Conservation (phyloP, 2,888 invertebrate species). For the Lomographa bimaculata region DNA sequence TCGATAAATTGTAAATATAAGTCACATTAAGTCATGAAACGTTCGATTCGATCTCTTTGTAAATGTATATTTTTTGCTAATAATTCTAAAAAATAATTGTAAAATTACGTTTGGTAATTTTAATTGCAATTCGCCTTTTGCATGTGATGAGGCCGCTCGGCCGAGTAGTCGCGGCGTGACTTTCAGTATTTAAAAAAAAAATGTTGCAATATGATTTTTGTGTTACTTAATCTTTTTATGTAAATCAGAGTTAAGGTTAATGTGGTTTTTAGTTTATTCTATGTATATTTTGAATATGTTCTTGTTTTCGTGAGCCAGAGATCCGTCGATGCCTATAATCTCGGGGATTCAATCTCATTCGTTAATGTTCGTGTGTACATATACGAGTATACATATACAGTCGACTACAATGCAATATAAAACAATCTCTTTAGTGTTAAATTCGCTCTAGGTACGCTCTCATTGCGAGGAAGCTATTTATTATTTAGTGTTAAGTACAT, state of each 20-base stretch:
- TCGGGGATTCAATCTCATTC: slow-evolving; percentile 80
- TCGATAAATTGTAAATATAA: slow-evolving; percentile 81
- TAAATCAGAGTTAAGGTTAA: slow-evolving; percentile 74
- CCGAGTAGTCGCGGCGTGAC: slow-evolving; percentile 45
- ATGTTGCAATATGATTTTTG: slow-evolving; percentile 77
- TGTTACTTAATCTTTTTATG: slow-evolving; percentile 77
- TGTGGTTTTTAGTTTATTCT: slow-evolving; percentile 58
- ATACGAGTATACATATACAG: slow-evolving; percentile 40
- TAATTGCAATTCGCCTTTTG: slow-evolving; percentile 47
- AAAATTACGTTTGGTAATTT: slow-evolving; percentile 41
- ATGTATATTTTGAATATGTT: slow-evolving; percentile 74
- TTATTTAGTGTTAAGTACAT: slow-evolving; percentile 80
- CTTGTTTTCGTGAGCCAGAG: slow-evolving; percentile 51
- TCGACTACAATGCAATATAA: slow-evolving; percentile 71
- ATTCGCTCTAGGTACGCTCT: slow-evolving; percentile 74
- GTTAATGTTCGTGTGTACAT: slow-evolving; percentile 61
- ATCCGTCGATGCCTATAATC: slow-evolving; percentile 72
- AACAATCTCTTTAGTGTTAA: slow-evolving; percentile 79
- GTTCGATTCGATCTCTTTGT: slow-evolving; percentile 82
- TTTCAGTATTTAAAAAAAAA: slow-evolving; percentile 59
- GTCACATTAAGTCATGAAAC: slow-evolving; percentile 78
- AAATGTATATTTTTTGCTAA: slow-evolving; percentile 82
- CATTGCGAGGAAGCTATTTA: slow-evolving; percentile 77
- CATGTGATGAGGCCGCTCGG: slow-evolving; percentile 42
- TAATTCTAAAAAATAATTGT: slow-evolving; percentile 52